A percentile compares a stretch with the other conserved stretches of the same genome.
Evolutionary conservation across 1,140 invertebrate genomes (phyloP).

Genomic region (Bombus vancouverensis): DNA sequence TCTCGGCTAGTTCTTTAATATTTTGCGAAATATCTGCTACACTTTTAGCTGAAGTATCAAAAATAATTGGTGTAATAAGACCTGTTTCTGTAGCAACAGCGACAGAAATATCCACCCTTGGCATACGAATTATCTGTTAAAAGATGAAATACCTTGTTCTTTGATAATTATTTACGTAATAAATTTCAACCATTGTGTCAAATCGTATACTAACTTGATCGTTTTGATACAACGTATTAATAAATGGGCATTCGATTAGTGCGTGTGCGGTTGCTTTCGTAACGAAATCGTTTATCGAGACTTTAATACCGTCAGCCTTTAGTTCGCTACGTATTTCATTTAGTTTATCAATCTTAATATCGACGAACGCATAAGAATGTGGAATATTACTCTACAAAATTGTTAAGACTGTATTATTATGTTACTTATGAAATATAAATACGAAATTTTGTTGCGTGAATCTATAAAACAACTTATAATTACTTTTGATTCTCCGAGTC

Average conservation of each 20-base stretch:
- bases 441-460: neutral
- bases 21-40: slow-evolving; percentile 92
- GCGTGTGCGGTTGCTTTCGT: slow-evolving; percentile 97
- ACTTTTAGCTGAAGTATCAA: slow-evolving; percentile 95
- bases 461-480: neutral
- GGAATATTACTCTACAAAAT: slow-evolving; percentile 87
- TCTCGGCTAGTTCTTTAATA: slow-evolving; percentile 92
- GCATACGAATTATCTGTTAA: slow-evolving; percentile 84
- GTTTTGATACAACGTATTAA: slow-evolving; percentile 86
- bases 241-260: slow-evolving; percentile 94
- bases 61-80: slow-evolving; percentile 99
- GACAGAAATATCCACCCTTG: slow-evolving; percentile 95
- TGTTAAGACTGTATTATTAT: neutral
- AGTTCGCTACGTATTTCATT: slow-evolving; percentile 84
- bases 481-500: slow-evolving; percentile 95
- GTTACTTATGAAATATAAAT: slow-evolving; percentile 30
- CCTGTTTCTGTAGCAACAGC: slow-evolving; percentile 98
- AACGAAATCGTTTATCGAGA: slow-evolving; percentile 98
- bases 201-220: slow-evolving; percentile 48
- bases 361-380: slow-evolving; percentile 97
- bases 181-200: neutral
- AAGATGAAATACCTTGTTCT: slow-evolving; percentile 5
- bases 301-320: slow-evolving; percentile 89
- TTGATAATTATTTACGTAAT: neutral
- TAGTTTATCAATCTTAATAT: slow-evolving; percentile 90